Evolutionary conservation across 2,888 invertebrate genomes (phyloP), one percentile per base, ranked within the genome.

Genomic region (Drosophila gaucha): DNA sequence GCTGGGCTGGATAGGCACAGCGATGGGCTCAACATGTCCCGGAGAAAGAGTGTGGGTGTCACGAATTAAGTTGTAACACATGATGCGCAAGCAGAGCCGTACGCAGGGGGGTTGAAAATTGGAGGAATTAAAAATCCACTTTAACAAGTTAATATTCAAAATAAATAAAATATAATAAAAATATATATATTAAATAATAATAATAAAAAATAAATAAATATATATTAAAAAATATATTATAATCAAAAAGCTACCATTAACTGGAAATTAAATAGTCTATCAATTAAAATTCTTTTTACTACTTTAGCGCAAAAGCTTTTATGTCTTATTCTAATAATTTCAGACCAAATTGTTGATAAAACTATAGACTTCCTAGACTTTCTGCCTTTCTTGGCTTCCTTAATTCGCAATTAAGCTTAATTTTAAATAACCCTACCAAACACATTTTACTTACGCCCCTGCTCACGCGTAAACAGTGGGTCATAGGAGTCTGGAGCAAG

Each of bases 41-140:
- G 24, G 33, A 46, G 10, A 28, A 22, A 9, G 46, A 24, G 47
- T 35, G 49, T 31, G 62, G 28, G 31, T 39, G 58, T 33, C 67
- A 62, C 44, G 75, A 68, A 68, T 64, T 62, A 78, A 66, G 69
- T 54, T 69, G 67, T 72, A 58, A 67, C 72, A 62, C 77, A 69
- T 68, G 56, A 74, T 38, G 52, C 41, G 70, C 35, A 36, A 36
- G 52, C 60, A 60, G 60, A 18, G 59, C 46, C 59, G 46, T 12
- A 14, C 2, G 12, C 5, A 18, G 18, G 9, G 24, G 14, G 16
- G 1, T 26, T 20, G 6, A 6, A 10, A 0, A 35, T 24, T 14
- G 12, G 20, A 4, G 35, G 16, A 49, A 14, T 33, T 33, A 14
- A 47, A 16, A 18, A 26, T 5, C 26, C 8, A 16, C n/a, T 18